phyloP scores from a whole-genome alignment of 1,140 invertebrate species.

The Archegozetes longisetosus region DNA sequence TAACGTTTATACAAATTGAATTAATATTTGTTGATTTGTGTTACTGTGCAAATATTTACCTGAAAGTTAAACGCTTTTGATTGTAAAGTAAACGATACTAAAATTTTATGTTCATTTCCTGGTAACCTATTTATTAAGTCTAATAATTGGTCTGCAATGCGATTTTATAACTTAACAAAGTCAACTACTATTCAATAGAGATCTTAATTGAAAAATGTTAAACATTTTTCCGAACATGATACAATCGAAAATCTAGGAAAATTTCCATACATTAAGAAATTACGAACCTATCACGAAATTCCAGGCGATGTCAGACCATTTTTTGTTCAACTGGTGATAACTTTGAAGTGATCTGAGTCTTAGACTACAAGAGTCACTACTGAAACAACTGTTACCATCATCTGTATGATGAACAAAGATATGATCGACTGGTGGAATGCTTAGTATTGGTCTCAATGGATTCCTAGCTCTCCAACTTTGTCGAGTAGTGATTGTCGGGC shows the following conservation, averaged over 20 bases:
- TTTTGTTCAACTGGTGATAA: conserved; percentile 5
- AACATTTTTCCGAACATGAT: too few species aligned
- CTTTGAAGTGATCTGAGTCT: neutral
- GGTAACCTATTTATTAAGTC: too few species aligned
- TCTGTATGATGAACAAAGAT: conserved; percentile 14
- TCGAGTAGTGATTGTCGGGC: neutral
- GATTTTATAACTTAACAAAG: too few species aligned
- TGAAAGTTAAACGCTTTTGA: too few species aligned
- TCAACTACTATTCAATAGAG: too few species aligned
- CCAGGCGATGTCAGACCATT: conserved; percentile 19
- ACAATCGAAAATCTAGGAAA: neutral
- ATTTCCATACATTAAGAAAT: conserved; percentile 16
- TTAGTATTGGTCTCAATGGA: neutral
- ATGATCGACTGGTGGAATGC: neutral
- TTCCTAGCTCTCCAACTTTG: neutral
- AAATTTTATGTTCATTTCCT: too few species aligned
- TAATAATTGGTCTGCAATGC: too few species aligned
- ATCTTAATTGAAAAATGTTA: too few species aligned
- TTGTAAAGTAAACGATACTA: too few species aligned
- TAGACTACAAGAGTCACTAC: neutral
- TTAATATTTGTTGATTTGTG: too few species aligned
- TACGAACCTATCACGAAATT: conserved; percentile 21
- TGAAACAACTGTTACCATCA: conserved; percentile 11
- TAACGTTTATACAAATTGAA: too few species aligned
- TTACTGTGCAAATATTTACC: too few species aligned